Evolutionary conservation across 2,797 vertebrate species (phyloP).

Genomic region (Heliangelus exortis): DNA sequence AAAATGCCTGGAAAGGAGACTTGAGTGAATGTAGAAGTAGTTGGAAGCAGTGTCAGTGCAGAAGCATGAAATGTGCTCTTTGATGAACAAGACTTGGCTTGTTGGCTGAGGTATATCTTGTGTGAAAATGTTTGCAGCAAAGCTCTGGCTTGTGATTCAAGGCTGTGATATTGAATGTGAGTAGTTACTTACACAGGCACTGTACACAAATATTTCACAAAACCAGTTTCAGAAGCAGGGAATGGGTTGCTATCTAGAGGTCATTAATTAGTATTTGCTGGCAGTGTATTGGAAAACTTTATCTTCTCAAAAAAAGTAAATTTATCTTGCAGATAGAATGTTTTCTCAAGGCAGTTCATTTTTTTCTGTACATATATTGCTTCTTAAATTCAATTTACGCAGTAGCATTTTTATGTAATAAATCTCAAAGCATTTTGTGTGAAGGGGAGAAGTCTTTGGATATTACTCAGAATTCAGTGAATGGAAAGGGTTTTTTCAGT

Average conservation of each 20-base stretch:
- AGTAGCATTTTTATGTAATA: neutral
- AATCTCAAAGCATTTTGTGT: neutral
- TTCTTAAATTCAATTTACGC: neutral
- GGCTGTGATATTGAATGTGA: slow-evolving; percentile 16
- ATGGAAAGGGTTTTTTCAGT: neutral
- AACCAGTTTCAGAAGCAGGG: slow-evolving; percentile 24
- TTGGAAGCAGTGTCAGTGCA: neutral
- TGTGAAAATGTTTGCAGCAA: neutral
- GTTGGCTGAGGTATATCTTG: neutral
- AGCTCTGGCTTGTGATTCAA: slow-evolving; percentile 16
- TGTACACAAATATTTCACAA: slow-evolving; percentile 48
- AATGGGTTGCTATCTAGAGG: slow-evolving; percentile 20
- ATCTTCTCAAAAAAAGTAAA: slow-evolving; percentile 31
- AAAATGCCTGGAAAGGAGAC: neutral
- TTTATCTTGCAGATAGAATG: neutral
- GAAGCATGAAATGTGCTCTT: neutral
- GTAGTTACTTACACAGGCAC: neutral
- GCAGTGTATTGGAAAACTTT: slow-evolving; percentile 3
- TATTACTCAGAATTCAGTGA: neutral
- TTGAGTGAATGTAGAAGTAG: neutral
- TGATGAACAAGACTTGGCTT: neutral
- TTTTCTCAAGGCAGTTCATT: slow-evolving; percentile 7
- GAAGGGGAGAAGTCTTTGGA: neutral
- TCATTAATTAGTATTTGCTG: slow-evolving; percentile 34
- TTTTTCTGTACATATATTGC: neutral